Evolutionary conservation across 2,797 vertebrate species (phyloP).

Genomic region (Agapornis canus): DNA sequence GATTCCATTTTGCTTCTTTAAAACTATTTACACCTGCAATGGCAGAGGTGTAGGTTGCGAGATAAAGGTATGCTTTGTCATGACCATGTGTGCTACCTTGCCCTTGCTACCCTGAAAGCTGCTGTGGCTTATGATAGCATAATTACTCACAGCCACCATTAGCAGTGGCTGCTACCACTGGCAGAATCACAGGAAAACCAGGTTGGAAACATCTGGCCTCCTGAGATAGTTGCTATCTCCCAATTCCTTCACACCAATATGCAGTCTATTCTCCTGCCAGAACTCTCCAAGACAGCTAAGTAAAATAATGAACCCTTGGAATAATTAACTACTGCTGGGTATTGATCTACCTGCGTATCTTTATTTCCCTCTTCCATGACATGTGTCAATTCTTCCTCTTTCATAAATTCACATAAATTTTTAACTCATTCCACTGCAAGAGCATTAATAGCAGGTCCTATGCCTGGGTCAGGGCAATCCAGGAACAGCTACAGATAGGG

Average conservation of each 20-base stretch:
- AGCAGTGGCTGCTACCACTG: not conserved
- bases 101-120: not conserved
- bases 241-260: not conserved
- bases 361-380: not conserved
- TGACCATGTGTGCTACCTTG: not conserved
- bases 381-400: not conserved
- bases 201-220: not conserved
- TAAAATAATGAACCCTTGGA: not conserved
- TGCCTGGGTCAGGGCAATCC: not conserved
- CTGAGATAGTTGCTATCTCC: not conserved
- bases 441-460: not conserved
- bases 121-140: not conserved
- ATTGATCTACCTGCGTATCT: not conserved
- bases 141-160: not conserved
- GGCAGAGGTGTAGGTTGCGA: not conserved
- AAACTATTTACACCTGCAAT: not conserved
- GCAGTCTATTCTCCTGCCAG: not conserved
- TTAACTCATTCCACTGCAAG: not conserved
- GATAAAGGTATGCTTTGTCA: accelerated
- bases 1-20: not conserved
- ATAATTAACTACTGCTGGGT: not conserved
- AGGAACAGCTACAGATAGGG: not conserved
- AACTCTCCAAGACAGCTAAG: not conserved
- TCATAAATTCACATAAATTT: not conserved
- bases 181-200: not conserved